A percentile compares a stretch with the other conserved stretches of the same genome.
Evolutionary conservation across 2,113 vertebrate genomes (phyloP).

Genomic region (Spizaetus ornatus): DNA sequence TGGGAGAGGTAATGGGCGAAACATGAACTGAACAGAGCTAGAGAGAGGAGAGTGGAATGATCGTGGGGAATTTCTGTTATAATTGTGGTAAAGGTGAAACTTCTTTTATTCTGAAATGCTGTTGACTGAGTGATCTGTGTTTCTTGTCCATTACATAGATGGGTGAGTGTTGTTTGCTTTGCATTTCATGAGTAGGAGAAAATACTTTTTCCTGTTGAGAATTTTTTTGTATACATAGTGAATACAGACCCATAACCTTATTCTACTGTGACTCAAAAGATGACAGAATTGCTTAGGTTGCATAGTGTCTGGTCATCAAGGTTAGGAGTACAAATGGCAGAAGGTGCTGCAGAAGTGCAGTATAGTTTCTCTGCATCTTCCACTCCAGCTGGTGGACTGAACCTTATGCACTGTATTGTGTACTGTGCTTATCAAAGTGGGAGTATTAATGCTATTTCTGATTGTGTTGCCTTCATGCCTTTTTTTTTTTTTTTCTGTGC

Average conservation of each 20-base stretch:
- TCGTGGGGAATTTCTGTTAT: background rate
- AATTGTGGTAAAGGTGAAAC: background rate
- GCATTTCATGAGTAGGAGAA: background rate
- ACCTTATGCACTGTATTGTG: background rate
- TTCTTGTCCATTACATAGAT: background rate
- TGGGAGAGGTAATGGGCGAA: background rate
- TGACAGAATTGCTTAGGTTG: background rate
- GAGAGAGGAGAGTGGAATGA: background rate
- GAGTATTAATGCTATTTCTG: background rate
- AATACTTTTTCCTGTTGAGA: background rate
- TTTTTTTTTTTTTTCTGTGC: too few species aligned
- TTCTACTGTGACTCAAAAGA: background rate
- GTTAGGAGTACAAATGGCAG: background rate
- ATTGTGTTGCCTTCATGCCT: background rate
- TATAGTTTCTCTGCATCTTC: background rate
- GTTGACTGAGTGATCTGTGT: background rate
- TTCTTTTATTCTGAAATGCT: background rate
- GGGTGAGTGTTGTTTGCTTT: background rate
- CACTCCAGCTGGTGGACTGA: background rate
- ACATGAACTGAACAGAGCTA: background rate
- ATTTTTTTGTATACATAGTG: background rate
- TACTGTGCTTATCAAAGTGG: background rate
- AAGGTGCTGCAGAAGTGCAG: background rate
- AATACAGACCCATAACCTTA: background rate
- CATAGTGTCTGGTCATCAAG: background rate